Base-by-base conservation (phyloP, 2,888 invertebrate species). In the Scaptomyza reducta region DNA sequence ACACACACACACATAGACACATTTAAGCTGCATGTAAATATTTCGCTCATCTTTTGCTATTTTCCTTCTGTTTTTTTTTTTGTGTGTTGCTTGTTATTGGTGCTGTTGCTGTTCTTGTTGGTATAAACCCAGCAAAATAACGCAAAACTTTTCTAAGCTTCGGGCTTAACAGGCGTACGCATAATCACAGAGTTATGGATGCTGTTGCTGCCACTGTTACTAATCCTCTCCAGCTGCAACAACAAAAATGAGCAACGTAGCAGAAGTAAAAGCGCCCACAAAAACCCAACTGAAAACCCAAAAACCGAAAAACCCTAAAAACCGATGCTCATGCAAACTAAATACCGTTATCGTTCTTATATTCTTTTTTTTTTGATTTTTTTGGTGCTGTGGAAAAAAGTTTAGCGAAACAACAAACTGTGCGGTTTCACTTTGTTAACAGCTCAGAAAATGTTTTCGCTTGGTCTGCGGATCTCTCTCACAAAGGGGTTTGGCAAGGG, bases 401-500 rank as follows among this genome's bases (percentile, higher is more conserved):
- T 72, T 82, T 80, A 62, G 58, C 71, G 84, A 79, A 84, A 86
- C 80, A 84, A 86, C 80, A 84, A 88, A 83, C 87, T 86, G 78
- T 84, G 84, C 84, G 88, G 84, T 88, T 84, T 88, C 87, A 86
- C 87, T 84, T 88, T 84, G 88, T 88, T 84, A 83, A 80, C 84
- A 84, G 83, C 83, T 84, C 83, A 73, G 77, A 74, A 75, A 84
- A 84, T 77, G 77, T 79, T 87, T 81, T 70, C 60, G 53, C 46
- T 60, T 55, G 53, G 55, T 50, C 38, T 50, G 50, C 25, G 50
- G 50, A 50, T 50, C 22, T 22, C 35, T 18, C 55, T 41, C 13
- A 18, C 10, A 6, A 14, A 16, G 22, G 38, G 49, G 25, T 33
- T n/a, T 27, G 18, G 13, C 29, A n/a, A 11, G 14, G 3, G 45